phyloP scores from a whole-genome alignment of 2,797 vertebrate species.

The Nyctibius grandis region DNA sequence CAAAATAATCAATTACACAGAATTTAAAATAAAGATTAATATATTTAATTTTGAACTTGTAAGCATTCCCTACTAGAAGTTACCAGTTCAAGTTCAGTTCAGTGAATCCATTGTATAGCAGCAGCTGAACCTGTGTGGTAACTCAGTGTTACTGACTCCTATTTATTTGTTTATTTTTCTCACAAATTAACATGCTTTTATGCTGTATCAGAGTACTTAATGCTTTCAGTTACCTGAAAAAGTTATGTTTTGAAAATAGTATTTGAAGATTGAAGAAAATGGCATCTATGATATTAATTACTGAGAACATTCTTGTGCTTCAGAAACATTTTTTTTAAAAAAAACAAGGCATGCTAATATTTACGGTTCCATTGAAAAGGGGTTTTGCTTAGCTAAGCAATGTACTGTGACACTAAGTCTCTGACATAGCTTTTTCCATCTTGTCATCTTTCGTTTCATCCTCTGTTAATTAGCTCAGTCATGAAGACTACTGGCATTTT shows the following conservation, averaged over 20 bases:
- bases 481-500: constrained; percentile 8
- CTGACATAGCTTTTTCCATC: not conserved
- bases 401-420: not conserved
- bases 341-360: not conserved
- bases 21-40: not conserved
- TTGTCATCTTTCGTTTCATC: not conserved
- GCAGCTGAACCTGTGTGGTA: not conserved
- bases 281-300: not conserved
- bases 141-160: not conserved
- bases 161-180: not conserved
- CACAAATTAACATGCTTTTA: not conserved
- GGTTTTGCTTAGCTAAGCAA: not conserved
- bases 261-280: not conserved
- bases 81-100: not conserved
- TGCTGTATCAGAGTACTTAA: not conserved
- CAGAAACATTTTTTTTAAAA: not conserved
- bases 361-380: not conserved
- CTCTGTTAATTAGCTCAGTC: not conserved
- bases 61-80: not conserved
- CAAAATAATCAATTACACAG: not conserved
- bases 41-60: not conserved
- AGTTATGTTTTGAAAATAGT: not conserved
- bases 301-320: not conserved
- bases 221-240: not conserved
- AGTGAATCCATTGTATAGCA: not conserved